Evolutionary conservation across 2,888 invertebrate genomes (phyloP).

Genomic region (Xanthorhoe spadicearia): DNA sequence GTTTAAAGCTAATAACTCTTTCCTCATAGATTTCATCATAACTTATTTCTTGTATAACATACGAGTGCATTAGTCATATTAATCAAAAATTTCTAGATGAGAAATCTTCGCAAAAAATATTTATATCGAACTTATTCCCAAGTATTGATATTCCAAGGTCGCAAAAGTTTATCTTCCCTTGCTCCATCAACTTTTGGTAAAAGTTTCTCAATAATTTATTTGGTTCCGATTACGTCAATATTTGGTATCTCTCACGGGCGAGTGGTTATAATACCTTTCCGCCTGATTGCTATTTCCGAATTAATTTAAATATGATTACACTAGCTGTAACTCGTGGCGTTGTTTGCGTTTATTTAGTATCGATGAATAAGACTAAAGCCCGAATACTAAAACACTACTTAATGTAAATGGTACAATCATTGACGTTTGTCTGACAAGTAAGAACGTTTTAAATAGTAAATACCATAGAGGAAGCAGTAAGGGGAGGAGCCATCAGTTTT

Average conservation of each 20-base stretch:
- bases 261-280: slow-evolving; percentile 12
- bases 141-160: slow-evolving; percentile 39
- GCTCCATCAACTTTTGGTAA: slow-evolving; percentile 34
- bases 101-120: slow-evolving; percentile 5
- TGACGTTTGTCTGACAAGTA: too few species aligned
- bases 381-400: too few species aligned
- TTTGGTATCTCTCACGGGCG: slow-evolving; percentile 50
- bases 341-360: too few species aligned
- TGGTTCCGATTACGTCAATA: slow-evolving; percentile 52
- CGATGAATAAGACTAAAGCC: too few species aligned
- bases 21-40: neutral
- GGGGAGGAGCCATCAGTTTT: too few species aligned
- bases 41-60: neutral
- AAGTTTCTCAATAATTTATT: slow-evolving; percentile 54
- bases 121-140: slow-evolving; percentile 21
- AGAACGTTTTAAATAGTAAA: too few species aligned
- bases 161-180: slow-evolving; percentile 36
- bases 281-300: slow-evolving; percentile 16
- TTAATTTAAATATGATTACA: slow-evolving; percentile 12
- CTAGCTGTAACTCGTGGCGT: neutral
- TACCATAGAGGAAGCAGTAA: too few species aligned
- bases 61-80: neutral
- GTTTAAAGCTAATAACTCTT: neutral
- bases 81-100: neutral
- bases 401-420: too few species aligned